Evolutionary conservation across 1,140 invertebrate genomes (phyloP).

Genomic region (Macrotrachela quadricornifera): DNA sequence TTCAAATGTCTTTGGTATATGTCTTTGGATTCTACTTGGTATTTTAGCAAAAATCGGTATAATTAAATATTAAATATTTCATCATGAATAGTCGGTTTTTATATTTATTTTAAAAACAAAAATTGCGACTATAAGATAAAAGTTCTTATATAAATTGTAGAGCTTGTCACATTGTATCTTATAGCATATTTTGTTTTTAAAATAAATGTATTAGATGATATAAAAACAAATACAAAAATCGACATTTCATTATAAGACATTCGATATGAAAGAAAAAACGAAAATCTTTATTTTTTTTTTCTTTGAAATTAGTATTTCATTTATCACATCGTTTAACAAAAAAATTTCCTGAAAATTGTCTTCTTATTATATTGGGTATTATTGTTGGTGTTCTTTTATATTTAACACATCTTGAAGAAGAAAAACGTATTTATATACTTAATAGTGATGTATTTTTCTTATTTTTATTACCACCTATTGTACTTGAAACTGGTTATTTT

Average conservation of each 20-base stretch:
- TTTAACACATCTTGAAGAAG: conserved; percentile 11
- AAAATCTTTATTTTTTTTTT: too few species aligned
- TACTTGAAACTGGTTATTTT: conserved; percentile 28
- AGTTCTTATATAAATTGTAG: too few species aligned
- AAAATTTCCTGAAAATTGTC: conserved; percentile 56
- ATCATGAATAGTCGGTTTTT: too few species aligned
- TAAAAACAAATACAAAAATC: too few species aligned
- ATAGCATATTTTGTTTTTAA: too few species aligned
- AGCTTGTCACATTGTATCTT: too few species aligned
- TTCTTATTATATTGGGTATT: conserved; percentile 80
- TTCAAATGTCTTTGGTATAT: background rate
- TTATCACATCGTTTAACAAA: conserved; percentile 2
- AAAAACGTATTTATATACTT: background rate
- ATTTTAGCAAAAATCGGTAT: conserved; percentile 6
- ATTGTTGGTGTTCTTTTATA: conserved; percentile 43
- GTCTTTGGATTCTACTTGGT: conserved; percentile 5
- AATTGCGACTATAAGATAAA: too few species aligned
- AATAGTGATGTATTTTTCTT: background rate
- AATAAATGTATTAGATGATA: too few species aligned
- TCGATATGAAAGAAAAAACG: too few species aligned
- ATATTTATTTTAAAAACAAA: too few species aligned
- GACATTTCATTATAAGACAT: too few species aligned
- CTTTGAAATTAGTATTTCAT: background rate
- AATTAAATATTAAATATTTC: too few species aligned
- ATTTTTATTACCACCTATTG: conserved; percentile 17